Evolutionary conservation across 1,140 invertebrate genomes (phyloP).

Genomic region (Papilio helenus): DNA sequence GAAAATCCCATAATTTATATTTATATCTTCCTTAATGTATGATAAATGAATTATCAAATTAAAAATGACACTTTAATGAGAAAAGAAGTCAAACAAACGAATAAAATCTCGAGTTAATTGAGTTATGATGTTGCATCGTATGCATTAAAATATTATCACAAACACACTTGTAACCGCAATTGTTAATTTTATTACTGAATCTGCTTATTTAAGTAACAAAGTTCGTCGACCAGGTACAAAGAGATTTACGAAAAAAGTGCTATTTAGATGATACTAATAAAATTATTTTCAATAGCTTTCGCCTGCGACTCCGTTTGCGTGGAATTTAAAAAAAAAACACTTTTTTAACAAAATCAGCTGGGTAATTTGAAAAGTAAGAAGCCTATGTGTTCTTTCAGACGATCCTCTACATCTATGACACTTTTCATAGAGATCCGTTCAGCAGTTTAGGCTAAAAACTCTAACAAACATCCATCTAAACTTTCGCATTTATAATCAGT

Average conservation of each 20-base stretch:
- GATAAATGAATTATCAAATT: slow-evolving; percentile 13
- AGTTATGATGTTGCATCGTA: background rate
- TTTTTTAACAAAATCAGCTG: too few species aligned
- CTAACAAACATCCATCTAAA: too few species aligned
- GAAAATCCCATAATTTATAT: background rate
- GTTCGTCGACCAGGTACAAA: background rate
- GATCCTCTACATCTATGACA: too few species aligned
- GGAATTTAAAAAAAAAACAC: too few species aligned
- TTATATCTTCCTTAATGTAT: slow-evolving; percentile 1
- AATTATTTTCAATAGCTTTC: background rate
- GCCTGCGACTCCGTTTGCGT: too few species aligned
- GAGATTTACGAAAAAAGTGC: background rate
- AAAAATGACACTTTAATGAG: background rate
- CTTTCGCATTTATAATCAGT: too few species aligned
- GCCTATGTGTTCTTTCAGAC: too few species aligned
- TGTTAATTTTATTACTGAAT: background rate
- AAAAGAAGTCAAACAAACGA: slow-evolving; percentile 15
- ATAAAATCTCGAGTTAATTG: slow-evolving; percentile 9
- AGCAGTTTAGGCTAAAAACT: too few species aligned
- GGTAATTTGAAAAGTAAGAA: too few species aligned
- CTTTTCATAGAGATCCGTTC: too few species aligned
- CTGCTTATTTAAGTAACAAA: slow-evolving; percentile 6
- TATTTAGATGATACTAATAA: background rate
- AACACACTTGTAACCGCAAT: slow-evolving; percentile 5
- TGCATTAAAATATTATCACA: background rate